Base-by-base conservation (phyloP, 2,888 invertebrate species). In the Eumerus sabulonum region DNA sequence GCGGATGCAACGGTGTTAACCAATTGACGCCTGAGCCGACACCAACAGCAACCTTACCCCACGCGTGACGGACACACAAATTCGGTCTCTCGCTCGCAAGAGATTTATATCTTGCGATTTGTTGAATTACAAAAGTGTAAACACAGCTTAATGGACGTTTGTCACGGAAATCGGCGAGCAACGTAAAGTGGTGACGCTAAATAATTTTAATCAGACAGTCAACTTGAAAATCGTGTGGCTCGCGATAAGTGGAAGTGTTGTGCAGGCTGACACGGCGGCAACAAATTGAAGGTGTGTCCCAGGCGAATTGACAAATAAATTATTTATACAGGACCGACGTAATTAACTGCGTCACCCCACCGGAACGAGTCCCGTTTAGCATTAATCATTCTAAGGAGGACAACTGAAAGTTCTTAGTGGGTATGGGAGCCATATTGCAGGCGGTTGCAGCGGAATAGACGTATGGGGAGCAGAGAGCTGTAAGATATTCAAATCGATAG, bases 151-250 rank as follows among this genome's bases (percentile, higher is more conserved):
- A 79, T 79, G 79, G 68, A 64, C 74, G 74, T 56, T 79, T 79
- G 79, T 79, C 79, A 79, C 79, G 79, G 63, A 64, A 79, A 70
- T 79, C 79, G 74, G 68, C 70, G 27, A 4, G 27, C 27, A 7
- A 7, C 27, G 79, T 79, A 70, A 79, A 79, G 74, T 74, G 68
- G 74, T 70, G 79, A 74, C 79, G 68, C 74, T 79, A 74, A 79
- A 79, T 79, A 74, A 79, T 79, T 79, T 79, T 79, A 79, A 79
- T 79, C 74, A 79, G 79, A 79, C 79, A 79, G 63, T 64, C 79
- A 60, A 79, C 79, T 70, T 79, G 79, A 64, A 63, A 74, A 74
- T 70, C 74, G 79, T 79, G 79, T 74, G 63, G 77, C 62, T 45
- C 50, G 16, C 36, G 63, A 59, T 64, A 59, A 70, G 72, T 59